Percentiles rank a stretch among this genome's conserved stretches.
phyloP scores from a whole-genome alignment of 2,888 invertebrate species.

The Cantharis flavilabris region DNA sequence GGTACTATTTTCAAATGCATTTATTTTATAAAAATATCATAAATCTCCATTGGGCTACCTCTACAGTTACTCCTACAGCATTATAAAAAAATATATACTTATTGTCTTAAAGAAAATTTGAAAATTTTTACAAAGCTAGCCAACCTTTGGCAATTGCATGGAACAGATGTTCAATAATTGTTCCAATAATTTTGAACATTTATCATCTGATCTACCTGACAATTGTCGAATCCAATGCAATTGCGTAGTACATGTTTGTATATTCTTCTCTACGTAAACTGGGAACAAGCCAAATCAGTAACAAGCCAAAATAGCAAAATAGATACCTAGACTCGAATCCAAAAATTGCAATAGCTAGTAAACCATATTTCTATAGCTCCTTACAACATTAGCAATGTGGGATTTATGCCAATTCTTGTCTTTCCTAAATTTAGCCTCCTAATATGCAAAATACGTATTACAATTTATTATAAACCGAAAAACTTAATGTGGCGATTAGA shows the following conservation, averaged over 20 bases:
- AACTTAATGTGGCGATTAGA: too few species aligned
- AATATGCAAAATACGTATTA: not conserved
- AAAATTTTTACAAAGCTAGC: too few species aligned
- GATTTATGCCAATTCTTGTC: not conserved
- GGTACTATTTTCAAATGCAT: too few species aligned
- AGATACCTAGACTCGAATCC: not conserved
- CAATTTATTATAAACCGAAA: too few species aligned
- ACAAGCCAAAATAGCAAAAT: not conserved
- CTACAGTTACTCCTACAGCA: too few species aligned
- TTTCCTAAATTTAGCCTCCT: not conserved
- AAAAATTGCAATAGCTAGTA: not conserved
- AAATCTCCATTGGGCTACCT: too few species aligned
- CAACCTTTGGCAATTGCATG: too few species aligned
- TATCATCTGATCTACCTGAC: not conserved
- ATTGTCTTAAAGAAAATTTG: too few species aligned
- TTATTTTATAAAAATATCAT: too few species aligned
- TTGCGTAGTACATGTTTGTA: not conserved
- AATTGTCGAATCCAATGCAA: not conserved
- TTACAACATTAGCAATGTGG: not conserved
- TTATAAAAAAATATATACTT: too few species aligned
- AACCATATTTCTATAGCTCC: not conserved
- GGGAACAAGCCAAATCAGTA: not conserved
- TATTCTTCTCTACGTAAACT: not conserved
- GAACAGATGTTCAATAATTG: too few species aligned
- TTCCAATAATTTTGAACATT: too few species aligned